Conservation (phyloP, 2,113 vertebrate species). For the Jacana jacana region DNA sequence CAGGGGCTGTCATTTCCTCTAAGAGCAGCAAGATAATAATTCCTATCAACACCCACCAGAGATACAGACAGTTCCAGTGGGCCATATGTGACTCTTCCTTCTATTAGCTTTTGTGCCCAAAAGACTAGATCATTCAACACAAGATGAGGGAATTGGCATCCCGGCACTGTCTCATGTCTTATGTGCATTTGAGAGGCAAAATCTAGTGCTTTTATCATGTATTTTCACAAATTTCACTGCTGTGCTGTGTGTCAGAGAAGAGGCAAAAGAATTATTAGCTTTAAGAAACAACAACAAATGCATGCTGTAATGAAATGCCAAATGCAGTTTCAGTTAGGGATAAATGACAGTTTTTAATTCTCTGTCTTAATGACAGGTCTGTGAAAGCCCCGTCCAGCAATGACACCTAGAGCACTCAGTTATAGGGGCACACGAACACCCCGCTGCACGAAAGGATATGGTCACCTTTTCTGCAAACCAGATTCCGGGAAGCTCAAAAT, state of each 20-base stretch:
- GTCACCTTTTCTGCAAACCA: neutral
- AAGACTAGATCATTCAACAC: neutral
- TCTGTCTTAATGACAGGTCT: neutral
- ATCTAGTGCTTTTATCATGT: neutral
- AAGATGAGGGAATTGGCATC: neutral
- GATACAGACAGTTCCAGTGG: neutral
- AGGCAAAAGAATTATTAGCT: neutral
- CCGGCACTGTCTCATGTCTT: neutral
- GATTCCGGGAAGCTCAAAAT: neutral
- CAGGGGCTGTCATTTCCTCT: neutral
- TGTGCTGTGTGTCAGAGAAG: neutral
- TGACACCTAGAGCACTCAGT: neutral
- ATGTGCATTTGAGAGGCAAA: neutral
- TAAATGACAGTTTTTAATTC: neutral
- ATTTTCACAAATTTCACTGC: neutral
- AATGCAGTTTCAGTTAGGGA: neutral
- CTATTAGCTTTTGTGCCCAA: neutral
- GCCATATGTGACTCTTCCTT: neutral
- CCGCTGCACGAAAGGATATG: neutral
- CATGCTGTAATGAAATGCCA: neutral
- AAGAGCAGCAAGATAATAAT: neutral
- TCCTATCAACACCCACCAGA: conserved; percentile 5
- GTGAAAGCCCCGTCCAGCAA: too few relatives aligned
- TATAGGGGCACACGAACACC: too few relatives aligned
- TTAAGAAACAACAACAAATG: neutral